Percentiles rank a stretch among this genome's conserved stretches.
Conservation (phyloP, 92 coral and sea anemone genomes). For the Blastomussa wellsi region DNA sequence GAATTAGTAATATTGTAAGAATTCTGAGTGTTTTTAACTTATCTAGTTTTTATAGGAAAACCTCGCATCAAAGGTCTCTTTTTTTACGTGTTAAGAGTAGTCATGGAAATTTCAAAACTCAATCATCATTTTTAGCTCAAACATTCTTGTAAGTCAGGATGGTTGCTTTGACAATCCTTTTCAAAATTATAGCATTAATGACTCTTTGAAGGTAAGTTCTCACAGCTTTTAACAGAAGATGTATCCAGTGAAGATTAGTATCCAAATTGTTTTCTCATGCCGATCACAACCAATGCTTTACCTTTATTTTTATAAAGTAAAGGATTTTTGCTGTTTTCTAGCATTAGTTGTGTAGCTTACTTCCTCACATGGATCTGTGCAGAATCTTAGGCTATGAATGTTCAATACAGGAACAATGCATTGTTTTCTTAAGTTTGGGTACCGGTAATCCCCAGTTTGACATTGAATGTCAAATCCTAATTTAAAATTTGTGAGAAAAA, state of each 20-base stretch:
- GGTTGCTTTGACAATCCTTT: conserved; percentile 7
- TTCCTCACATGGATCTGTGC: background rate
- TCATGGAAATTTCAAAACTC: background rate
- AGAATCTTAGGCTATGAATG: too few species aligned
- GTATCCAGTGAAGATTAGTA: background rate
- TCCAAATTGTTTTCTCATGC: background rate
- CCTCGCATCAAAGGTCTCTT: background rate
- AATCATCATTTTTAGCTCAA: background rate
- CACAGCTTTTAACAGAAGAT: background rate
- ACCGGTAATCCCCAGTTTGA: too few species aligned
- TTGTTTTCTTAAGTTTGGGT: too few species aligned
- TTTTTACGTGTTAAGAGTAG: background rate
- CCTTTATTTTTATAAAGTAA: background rate
- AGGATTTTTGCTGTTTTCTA: background rate
- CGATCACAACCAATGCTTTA: background rate
- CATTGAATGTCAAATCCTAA: background rate
- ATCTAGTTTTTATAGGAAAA: too few species aligned
- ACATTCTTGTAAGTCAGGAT: background rate
- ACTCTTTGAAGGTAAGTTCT: background rate
- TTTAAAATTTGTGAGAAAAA: background rate
- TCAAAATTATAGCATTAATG: background rate
- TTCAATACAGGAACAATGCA: too few species aligned
- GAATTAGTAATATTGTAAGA: too few species aligned
- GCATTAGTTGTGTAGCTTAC: background rate
- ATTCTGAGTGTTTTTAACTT: too few species aligned